Conservation (phyloP, 2,797 vertebrate species). For the Amazona ochrocephala region DNA sequence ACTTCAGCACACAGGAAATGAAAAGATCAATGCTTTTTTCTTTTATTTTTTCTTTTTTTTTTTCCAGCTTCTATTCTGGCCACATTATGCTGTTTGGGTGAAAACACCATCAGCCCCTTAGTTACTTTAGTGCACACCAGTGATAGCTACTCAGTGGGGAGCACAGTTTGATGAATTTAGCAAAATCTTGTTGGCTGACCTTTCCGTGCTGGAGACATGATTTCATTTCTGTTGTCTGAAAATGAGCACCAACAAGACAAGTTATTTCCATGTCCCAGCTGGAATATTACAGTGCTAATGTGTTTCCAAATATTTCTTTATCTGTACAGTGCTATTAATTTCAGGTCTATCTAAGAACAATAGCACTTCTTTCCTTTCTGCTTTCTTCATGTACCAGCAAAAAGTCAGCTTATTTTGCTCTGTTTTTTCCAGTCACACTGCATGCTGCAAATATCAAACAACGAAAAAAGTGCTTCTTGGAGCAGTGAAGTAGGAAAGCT, state of each 20-base stretch:
- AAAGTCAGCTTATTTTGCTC: neutral
- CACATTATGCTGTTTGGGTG: slow-evolving; percentile 32
- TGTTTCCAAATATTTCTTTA: slow-evolving; percentile 47
- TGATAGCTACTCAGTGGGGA: slow-evolving; percentile 29
- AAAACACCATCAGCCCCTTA: slow-evolving; percentile 19
- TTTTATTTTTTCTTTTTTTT: neutral
- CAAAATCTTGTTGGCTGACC: slow-evolving; percentile 67
- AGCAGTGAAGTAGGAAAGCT: neutral
- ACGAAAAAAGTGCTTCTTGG: neutral
- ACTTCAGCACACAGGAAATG: slow-evolving; percentile 19
- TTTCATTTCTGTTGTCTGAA: slow-evolving; percentile 73
- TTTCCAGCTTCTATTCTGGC: slow-evolving; percentile 41
- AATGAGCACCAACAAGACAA: slow-evolving; percentile 58
- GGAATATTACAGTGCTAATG: slow-evolving; percentile 25
- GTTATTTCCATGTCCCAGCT: slow-evolving; percentile 61
- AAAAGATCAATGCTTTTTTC: slow-evolving; percentile 45
- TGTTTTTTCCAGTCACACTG: neutral
- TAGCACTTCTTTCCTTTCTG: neutral
- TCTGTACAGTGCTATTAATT: slow-evolving; percentile 4
- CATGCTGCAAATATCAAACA: neutral
- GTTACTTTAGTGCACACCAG: slow-evolving; percentile 8
- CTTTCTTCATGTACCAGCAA: neutral
- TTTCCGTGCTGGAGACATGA: slow-evolving; percentile 60
- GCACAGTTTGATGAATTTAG: slow-evolving; percentile 60
- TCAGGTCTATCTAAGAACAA: slow-evolving; percentile 46